These are phyloP conservation scores for Scalopus aquaticus DNA, from an alignment of 2,113 vertebrate species.

Conservation along the genomic window DNA sequence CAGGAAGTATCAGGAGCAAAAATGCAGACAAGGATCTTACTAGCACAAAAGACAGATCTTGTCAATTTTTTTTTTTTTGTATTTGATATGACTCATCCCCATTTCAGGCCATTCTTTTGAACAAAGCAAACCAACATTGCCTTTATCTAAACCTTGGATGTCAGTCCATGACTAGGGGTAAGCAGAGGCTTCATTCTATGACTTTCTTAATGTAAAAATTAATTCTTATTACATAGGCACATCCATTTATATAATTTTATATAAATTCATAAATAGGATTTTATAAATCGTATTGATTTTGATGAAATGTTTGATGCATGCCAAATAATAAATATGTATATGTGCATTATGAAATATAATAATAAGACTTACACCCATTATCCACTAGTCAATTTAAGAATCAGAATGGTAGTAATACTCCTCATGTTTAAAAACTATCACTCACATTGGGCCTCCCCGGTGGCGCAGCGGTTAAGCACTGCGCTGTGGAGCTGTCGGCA, in stretches of 20 bases:
- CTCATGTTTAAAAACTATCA: not conserved
- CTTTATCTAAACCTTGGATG: not conserved
- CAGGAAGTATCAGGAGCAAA: no score
- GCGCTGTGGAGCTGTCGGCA: no score
- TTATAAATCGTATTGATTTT: not conserved
- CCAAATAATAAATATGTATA: not conserved
- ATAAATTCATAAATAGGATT: not conserved
- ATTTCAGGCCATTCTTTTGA: not conserved
- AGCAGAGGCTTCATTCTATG: not conserved
- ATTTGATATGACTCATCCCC: not conserved
- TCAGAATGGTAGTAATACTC: not conserved
- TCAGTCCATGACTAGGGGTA: no score
- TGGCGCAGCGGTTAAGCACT: no score
- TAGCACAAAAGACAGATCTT: not conserved
- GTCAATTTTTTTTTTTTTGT: not conserved
- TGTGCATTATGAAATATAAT: not conserved
- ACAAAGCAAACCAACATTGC: not conserved
- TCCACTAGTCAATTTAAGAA: not conserved
- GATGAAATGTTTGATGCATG: not conserved
- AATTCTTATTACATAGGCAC: not conserved
- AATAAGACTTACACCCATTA: not conserved
- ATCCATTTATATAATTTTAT: not conserved
- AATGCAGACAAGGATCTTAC: not conserved
- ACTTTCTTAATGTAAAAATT: not conserved
- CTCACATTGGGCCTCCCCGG: no score